phyloP scores from a whole-genome alignment of 2,113 vertebrate species.

The Carassius carassius region DNA sequence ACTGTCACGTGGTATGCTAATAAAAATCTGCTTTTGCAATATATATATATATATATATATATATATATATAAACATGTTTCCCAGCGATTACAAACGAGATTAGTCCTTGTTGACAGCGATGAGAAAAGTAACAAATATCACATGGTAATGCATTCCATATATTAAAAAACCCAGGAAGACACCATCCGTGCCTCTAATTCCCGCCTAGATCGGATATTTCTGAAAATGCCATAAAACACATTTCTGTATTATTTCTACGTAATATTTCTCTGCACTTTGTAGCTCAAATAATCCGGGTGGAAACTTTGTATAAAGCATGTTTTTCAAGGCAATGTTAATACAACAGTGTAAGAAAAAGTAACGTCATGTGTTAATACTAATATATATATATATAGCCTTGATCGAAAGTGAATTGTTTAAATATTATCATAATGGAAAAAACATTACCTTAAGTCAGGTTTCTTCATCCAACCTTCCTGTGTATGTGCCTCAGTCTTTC shows the following conservation, averaged over 20 bases:
- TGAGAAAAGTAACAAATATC: not conserved
- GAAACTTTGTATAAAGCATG: constrained; percentile 7
- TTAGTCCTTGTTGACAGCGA: not conserved
- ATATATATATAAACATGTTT: not conserved
- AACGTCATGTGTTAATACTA: not conserved
- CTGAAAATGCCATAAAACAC: not conserved
- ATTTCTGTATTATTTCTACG: not conserved
- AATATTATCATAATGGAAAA: not conserved
- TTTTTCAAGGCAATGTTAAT: not conserved
- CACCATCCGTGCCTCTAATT: not conserved
- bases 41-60: not conserved
- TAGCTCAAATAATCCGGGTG: constrained; percentile 19
- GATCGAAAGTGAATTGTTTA: not conserved
- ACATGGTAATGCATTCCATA: not conserved
- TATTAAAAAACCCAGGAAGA: not conserved
- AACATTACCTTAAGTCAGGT: constrained; percentile 22
- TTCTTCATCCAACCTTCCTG: not conserved
- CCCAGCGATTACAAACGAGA: not conserved
- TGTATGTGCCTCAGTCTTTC: not conserved
- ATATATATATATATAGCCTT: no score
- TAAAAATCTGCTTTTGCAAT: not conserved
- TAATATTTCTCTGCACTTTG: not conserved
- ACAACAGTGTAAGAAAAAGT: not conserved
- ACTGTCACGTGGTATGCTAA: not conserved
- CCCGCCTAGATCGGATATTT: not conserved